Conservation (phyloP, 2,888 invertebrate species). For the Parnassius orleans region DNA sequence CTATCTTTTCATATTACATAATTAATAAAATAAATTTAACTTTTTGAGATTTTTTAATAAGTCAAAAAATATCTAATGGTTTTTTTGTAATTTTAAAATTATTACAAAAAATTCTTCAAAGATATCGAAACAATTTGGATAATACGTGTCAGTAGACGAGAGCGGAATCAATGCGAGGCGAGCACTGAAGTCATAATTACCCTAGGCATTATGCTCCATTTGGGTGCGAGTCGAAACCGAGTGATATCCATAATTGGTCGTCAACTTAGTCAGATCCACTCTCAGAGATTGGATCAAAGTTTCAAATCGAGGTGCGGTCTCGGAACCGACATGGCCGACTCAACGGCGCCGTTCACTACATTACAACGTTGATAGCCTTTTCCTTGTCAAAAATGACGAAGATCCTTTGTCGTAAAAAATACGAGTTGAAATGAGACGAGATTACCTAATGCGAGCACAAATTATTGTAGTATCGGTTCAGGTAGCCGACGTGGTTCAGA, state of each 20-base stretch:
- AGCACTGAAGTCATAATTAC: slow-evolving; percentile 75
- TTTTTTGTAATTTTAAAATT: too few relatives aligned
- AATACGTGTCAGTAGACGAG: slow-evolving; percentile 53
- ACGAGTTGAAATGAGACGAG: slow-evolving; percentile 69
- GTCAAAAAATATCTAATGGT: too few relatives aligned
- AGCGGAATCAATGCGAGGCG: slow-evolving; percentile 49
- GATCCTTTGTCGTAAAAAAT: slow-evolving; percentile 76
- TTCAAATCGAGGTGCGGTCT: slow-evolving; percentile 65
- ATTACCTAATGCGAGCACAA: slow-evolving; percentile 70
- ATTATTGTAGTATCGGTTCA: slow-evolving; percentile 70
- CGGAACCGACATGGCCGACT: slow-evolving; percentile 62
- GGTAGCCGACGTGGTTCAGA: slow-evolving; percentile 46
- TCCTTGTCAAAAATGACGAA: slow-evolving; percentile 81
- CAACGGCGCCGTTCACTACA: slow-evolving; percentile 70
- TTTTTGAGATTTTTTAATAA: too few relatives aligned
- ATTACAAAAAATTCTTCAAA: not conserved
- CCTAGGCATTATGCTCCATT: slow-evolving; percentile 79
- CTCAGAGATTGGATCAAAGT: slow-evolving; percentile 61
- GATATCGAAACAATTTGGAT: slow-evolving; percentile 59
- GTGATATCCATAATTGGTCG: slow-evolving; percentile 80
- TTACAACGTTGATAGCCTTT: slow-evolving; percentile 80
- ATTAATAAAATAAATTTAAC: too few relatives aligned
- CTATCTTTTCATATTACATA: too few relatives aligned
- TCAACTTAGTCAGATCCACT: slow-evolving; percentile 54
- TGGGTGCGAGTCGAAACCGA: slow-evolving; percentile 64